These are phyloP conservation scores for Rhegmatorhina hoffmannsi DNA, from an alignment of 2,113 vertebrate genomes.

Conservation along the genomic window DNA sequence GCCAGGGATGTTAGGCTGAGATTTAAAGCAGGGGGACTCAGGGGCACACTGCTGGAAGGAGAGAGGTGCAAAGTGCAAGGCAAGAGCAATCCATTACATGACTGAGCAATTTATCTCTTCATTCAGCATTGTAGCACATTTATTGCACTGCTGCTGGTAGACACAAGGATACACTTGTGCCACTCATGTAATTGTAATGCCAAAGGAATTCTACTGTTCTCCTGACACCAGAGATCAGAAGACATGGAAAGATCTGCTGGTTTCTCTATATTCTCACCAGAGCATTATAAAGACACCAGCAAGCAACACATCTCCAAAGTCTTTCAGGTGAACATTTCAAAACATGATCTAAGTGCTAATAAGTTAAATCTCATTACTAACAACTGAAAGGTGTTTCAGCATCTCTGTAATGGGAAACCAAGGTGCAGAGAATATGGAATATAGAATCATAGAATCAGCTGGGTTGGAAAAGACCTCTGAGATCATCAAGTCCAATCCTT, in stretches of 20 bases:
- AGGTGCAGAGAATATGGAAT: background rate
- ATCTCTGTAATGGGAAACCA: background rate
- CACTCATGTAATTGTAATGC: background rate
- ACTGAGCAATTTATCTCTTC: background rate
- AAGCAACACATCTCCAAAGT: background rate
- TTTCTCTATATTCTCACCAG: background rate
- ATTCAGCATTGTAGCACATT: background rate
- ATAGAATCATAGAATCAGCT: too few species aligned
- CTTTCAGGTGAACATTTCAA: background rate
- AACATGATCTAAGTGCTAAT: background rate
- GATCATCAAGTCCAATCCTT: too few species aligned
- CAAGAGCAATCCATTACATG: background rate
- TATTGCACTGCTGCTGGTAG: background rate
- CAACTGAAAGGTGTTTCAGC: background rate
- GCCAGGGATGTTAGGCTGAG: background rate
- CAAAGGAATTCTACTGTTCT: background rate
- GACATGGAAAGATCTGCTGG: background rate
- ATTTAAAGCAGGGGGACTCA: constrained; percentile 18
- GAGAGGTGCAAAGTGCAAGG: constrained; percentile 44
- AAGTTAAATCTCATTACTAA: background rate
- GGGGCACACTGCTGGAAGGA: background rate
- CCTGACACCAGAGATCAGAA: background rate
- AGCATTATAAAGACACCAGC: background rate
- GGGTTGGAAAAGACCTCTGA: too few species aligned
- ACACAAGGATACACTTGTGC: background rate